Percentiles rank a stretch among this genome's conserved stretches.
Conservation (phyloP, 2,113 vertebrate species). For the Plecturocebus donacophilus region DNA sequence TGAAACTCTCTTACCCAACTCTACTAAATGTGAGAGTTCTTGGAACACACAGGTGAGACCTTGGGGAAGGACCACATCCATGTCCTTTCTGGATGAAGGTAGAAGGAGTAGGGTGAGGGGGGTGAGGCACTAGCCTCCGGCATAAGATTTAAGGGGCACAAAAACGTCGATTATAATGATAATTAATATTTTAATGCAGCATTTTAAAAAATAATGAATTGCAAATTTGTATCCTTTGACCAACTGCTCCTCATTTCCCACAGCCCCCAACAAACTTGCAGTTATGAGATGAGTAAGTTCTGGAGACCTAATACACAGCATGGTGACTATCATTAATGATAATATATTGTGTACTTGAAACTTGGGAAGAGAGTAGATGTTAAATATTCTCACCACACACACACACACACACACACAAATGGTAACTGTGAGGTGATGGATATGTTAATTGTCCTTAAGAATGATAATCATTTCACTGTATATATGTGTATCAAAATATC, state of each 20-base stretch:
- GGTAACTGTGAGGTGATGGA: not conserved
- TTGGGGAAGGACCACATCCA: not conserved
- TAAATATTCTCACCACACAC: not conserved
- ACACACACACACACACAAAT: too few relatives aligned
- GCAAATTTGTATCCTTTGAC: not conserved
- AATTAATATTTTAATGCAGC: not conserved
- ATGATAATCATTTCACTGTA: not conserved
- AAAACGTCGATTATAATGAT: not conserved
- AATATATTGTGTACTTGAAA: not conserved
- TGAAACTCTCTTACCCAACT: not conserved
- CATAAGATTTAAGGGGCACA: not conserved
- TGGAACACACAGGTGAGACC: not conserved
- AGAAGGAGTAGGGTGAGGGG: not conserved
- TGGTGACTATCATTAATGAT: not conserved
- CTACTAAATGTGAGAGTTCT: not conserved
- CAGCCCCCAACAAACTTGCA: not conserved
- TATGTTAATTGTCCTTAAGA: not conserved
- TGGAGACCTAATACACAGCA: not conserved
- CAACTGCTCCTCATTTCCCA: not conserved
- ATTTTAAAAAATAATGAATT: not conserved
- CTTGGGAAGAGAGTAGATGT: not conserved
- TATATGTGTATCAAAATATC: not conserved
- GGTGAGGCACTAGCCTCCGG: not conserved
- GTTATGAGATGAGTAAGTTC: not conserved
- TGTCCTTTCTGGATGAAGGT: not conserved